Evolutionary conservation across 2,113 vertebrate genomes (phyloP).

Genomic region (Diadophis punctatus): DNA sequence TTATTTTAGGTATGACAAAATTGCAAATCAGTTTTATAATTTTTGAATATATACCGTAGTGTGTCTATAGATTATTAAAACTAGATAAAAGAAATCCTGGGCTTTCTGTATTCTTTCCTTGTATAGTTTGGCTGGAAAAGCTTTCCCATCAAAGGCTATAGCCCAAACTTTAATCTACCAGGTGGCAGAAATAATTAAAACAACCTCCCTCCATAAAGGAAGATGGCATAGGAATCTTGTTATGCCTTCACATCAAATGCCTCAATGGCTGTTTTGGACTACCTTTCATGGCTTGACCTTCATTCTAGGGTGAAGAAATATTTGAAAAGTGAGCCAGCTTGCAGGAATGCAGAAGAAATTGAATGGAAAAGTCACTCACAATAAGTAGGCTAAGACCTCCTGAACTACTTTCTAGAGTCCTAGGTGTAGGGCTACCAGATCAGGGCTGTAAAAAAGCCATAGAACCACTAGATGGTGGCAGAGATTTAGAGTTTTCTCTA

Average conservation of each 20-base stretch:
- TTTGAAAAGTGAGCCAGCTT: neutral
- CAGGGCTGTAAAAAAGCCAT: neutral
- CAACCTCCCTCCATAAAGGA: neutral
- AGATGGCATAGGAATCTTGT: neutral
- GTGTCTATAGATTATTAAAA: neutral
- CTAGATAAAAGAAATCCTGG: neutral
- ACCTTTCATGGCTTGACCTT: neutral
- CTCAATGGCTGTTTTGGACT: neutral
- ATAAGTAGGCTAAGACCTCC: neutral
- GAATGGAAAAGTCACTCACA: neutral
- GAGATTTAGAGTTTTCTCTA: neutral
- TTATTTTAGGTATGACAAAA: neutral
- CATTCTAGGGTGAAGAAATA: neutral
- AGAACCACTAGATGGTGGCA: neutral
- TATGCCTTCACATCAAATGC: neutral
- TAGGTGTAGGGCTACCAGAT: neutral
- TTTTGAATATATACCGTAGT: neutral
- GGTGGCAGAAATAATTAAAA: constrained; percentile 20
- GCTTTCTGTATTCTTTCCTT: neutral
- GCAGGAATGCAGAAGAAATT: accelerated
- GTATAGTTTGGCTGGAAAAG: neutral
- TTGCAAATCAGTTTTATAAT: neutral
- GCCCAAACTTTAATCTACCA: neutral
- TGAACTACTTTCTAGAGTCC: neutral
- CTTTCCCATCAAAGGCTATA: neutral